Base-by-base conservation (phyloP, 2,888 invertebrate species). In the Epinotia ramella region DNA sequence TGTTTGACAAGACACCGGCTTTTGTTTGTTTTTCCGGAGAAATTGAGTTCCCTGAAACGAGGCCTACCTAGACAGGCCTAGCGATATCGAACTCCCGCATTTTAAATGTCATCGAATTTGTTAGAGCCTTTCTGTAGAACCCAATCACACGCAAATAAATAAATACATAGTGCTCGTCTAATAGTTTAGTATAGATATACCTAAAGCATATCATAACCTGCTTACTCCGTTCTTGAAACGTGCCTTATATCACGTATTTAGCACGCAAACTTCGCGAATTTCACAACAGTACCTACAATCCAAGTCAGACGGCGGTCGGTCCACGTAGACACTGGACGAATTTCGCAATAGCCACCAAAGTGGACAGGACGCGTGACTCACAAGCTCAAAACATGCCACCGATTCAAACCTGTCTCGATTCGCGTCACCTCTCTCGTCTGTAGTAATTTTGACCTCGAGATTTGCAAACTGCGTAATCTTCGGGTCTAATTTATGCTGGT, bases 161-260 rank as follows among this genome's bases (percentile, higher is more conserved):
- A 9, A 40, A 40, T 9, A 40, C 9, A 40, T 40, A 9, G 40
- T 40, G 9, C 40, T 40, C 9, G 40, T 40, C 7, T 40, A 40
- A 9, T 40, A 9, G 9, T 40, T 40, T 9, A 40, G 40, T 7
- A 40, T 40, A 9, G 40, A 33, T 33, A 33, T 33, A 33, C 2
- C 7, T 40, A 40, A 9, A 28, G 7, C 40, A 40, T 53, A 53
- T 53, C 6, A 49, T 49, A 6, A 53, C n/a, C 53, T n/a, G 13
- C 4, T 16, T 13, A 62, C 20, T 73, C 40, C 18, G 53, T 40
- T 46, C 40, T 57, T 70, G 46, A 62, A 4, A 60, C 40, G 78
- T 59, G 67, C 62, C 16, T 18, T 12, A 72, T 33, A 67, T 77
- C 78, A 78, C 78, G 78, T 78, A n/a, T n/a, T n/a, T n/a, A 70